Evolutionary conservation across 2,888 invertebrate species (phyloP), one percentile per base, ranked within the genome.

Genomic region (Globia sparganii): DNA sequence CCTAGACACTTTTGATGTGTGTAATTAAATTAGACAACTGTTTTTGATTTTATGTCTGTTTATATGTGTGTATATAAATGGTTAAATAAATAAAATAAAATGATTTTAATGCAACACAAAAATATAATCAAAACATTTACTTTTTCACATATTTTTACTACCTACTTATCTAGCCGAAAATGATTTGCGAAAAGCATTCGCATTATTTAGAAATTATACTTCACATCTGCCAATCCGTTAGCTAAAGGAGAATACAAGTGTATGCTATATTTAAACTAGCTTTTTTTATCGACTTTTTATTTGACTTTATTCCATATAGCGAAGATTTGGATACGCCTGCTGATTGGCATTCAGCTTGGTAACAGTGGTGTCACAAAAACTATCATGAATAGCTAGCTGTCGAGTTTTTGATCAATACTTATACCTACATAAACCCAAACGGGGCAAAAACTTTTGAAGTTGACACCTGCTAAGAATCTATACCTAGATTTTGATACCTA

Each of bases 281-380:
- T 37, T 56, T n/a, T 67, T 66, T 49, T 49, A 34, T 34, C 18
- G 11, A 25, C 1, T 59, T 59, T 58, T 73, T 43, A 73, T 73
- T 37, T 59, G 18, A 59, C 11, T 28, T 46, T 28, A 25, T 59
- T 46, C 58, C 9, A 15, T 9, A 46, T 4, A 25, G 28, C 46
- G 18, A 59, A 65, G 66, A 78, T 77, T 77, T 59, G 4, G 15
- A 65, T 49, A 25, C 18, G 34, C 34, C 18, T 18, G 6, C 46
- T n/a, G 40, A 37, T 56, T 62, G 71, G 53, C 6, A 77, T 70
- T 62, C n/a, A 61, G 28, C 79, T 79, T 62, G 37, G 70, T 56
- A 56, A 79, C 77, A 59, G 78, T 28, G 31, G 49, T 46, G 15
- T 13, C 71, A 70, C 62, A 77, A 77, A 77, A 70, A 79, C 34